Base-by-base conservation (phyloP, 2,888 invertebrate species). In the Sisyra nigra region DNA sequence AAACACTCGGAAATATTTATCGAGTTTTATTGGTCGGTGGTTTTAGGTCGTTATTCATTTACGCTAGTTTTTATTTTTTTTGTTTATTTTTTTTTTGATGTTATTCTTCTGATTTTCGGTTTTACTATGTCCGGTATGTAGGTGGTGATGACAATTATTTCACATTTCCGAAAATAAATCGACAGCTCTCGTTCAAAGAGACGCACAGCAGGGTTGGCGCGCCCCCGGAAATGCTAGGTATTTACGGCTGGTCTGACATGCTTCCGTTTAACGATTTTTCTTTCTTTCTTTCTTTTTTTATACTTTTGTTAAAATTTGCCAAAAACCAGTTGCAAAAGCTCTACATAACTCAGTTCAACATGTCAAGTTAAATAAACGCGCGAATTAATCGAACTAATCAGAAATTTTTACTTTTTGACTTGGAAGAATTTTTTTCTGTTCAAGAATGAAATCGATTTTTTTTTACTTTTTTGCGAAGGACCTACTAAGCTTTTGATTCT, bases 121-220 rank as follows among this genome's bases (percentile, higher is more conserved):
- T 3, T 14, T 33, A 3, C 14, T 3, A 5, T 33, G 33, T 14
- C 4, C 5, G 7, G 7, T 5, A 24, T 33, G 33, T 49, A 53
- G 53, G 53, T 49, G 49, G 50, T 43, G 51, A 52, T 46, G 53
- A 54, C 43, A 53, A 50, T 42, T 57, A 55, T 51, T 53, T 54
- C 47, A 50, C 56, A 47, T 61, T 61, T 60, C 56, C 62, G 31
- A 62, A 61, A 33, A 59, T 63, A 51, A 61, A 61, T 50, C 56
- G 63, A 34, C 58, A 60, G 47, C 53, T 62, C 44, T 62, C 61
- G 24, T 53, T 60, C 46, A 57, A 54, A 52, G 56, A 56, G 51
- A 57, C 54, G 47, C 56, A 54, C 46, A 51, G 51, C 34, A 34
- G 33, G 34, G 33, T 41, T 18, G 34, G 11, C n/a, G 15, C 19